Base-by-base conservation (phyloP, 2,888 invertebrate genomes). In the Rhyacophila evoluta region DNA sequence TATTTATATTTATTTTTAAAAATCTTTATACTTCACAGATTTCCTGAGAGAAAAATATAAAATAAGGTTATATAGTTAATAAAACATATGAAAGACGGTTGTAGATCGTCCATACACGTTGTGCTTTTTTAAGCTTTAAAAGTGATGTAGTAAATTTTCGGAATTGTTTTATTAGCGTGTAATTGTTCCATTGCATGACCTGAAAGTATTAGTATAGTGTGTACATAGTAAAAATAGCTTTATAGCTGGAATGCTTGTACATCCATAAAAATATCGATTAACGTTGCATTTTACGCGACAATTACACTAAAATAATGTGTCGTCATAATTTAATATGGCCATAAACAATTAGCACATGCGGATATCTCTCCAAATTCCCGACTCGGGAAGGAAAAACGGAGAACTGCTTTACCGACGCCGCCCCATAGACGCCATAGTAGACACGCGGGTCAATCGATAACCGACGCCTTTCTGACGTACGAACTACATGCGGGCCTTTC, bases 401-500 rank as follows among this genome's bases (percentile, higher is more conserved):
- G 74, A 36, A 33, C 77, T 79, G 73, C 36, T 70, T 72, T 74
- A 74, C 77, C 81, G 81, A 74, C 77, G 41, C 55, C 11, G 74
- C 73, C 77, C 41, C 15, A 6, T 36, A 73, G 79, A 78, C 79
- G 80, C 81, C 81, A 79, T 74, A 74, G 38, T 39, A 78, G 79
- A 81, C 74, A 72, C 55, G 75, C 77, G 77, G 77, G 79, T 84
- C 84, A 86, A 87, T 87, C 87, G 86, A 88, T 87, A 87, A 86
- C 85, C 85, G 86, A 87, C 86, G 87, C 86, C 85, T 85, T 84
- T 87, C 87, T 86, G 87, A 87, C 86, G 86, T 77, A 38, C 55
- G 86, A 85, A 85, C 55, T 84, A 83, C 86, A 85, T 84, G 85
- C 86, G 86, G 84, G 85, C 84, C 83, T 84, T 82, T 82, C 84